phyloP scores from a whole-genome alignment of 2,888 invertebrate species.

The Leucoptera coffeella region DNA sequence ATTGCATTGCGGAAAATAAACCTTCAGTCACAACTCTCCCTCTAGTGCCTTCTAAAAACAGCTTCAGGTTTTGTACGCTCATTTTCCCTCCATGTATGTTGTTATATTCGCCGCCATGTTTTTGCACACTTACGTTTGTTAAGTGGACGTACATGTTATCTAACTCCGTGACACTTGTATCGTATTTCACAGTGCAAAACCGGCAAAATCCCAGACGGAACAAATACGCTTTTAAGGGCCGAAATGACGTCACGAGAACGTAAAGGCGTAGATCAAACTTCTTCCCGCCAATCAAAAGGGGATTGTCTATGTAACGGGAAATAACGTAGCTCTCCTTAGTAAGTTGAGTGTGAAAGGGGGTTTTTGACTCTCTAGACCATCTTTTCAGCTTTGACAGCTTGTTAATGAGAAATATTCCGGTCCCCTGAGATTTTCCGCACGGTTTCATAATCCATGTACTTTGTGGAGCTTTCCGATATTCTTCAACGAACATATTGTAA shows the following conservation, averaged over 20 bases:
- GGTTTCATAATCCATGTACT: constrained; percentile 99
- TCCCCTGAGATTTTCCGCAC: constrained; percentile 88
- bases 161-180: constrained; percentile 77
- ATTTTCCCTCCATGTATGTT: constrained; percentile 91
- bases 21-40: constrained; percentile 85
- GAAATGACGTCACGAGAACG: constrained; percentile 88
- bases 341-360: constrained; percentile 76
- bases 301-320: constrained; percentile 94
- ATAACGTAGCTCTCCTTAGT: constrained; percentile 92
- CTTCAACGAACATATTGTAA: constrained; percentile 96
- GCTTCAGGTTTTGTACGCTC: constrained; percentile 82
- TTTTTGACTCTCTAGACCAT: constrained; percentile 83
- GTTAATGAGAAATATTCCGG: constrained; percentile 94
- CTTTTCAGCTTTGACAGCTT: constrained; percentile 89
- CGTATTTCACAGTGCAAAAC: constrained; percentile 94
- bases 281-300: constrained; percentile 89
- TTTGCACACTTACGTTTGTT: constrained; percentile 97
- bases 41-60: constrained; percentile 86
- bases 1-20: constrained; percentile 81
- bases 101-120: constrained; percentile 94
- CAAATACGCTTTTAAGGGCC: constrained; percentile 88
- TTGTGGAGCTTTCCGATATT: constrained; percentile 88
- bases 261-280: constrained; percentile 92
- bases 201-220: constrained; percentile 91
- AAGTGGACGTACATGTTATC: constrained; percentile 93